A percentile compares a stretch with the other conserved stretches of the same genome.
Conservation (phyloP, 2,888 invertebrate species). For the Drosophila imparisetae region DNA sequence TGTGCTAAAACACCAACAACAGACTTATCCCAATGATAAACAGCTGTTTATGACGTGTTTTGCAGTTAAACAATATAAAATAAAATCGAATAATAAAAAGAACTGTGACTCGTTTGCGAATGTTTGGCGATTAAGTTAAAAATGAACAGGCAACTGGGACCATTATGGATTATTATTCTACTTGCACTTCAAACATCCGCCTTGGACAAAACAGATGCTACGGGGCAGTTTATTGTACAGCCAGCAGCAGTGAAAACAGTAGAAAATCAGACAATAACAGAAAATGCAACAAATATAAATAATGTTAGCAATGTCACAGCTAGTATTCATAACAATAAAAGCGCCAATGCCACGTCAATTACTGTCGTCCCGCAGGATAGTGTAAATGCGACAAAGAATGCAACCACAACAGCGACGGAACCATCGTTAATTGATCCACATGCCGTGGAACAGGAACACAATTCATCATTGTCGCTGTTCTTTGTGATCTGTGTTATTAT, state of each 20-base stretch:
- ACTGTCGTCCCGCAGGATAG: slow-evolving; percentile 5
- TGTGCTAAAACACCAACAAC: slow-evolving; percentile 39
- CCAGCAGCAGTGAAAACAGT: neutral
- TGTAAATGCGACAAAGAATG: slow-evolving; percentile 58
- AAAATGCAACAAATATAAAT: slow-evolving; percentile 9
- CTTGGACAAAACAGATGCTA: slow-evolving; percentile 5
- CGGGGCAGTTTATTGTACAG: slow-evolving; percentile 1
- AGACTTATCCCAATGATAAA: slow-evolving; percentile 21
- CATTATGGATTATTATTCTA: slow-evolving; percentile 35
- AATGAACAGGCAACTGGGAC: slow-evolving; percentile 38
- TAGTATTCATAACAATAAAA: neutral
- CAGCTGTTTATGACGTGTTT: slow-evolving; percentile 67
- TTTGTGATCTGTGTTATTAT: slow-evolving; percentile 98
- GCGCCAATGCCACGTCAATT: slow-evolving; percentile 16
- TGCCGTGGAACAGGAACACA: slow-evolving; percentile 97
- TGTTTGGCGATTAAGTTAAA: slow-evolving; percentile 11
- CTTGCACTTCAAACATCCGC: slow-evolving; percentile 18
- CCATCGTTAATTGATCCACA: slow-evolving; percentile 94
- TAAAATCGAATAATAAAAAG: slow-evolving; percentile 2
- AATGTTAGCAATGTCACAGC: slow-evolving; percentile 12
- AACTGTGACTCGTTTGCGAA: neutral
- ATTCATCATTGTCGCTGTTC: slow-evolving; percentile 98
- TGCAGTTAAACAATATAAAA: slow-evolving; percentile 21
- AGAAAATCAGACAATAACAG: slow-evolving; percentile 9
- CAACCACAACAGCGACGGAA: slow-evolving; percentile 88